Base-by-base conservation (phyloP, 2,888 invertebrate genomes). In the Sarcophaga subvicina region DNA sequence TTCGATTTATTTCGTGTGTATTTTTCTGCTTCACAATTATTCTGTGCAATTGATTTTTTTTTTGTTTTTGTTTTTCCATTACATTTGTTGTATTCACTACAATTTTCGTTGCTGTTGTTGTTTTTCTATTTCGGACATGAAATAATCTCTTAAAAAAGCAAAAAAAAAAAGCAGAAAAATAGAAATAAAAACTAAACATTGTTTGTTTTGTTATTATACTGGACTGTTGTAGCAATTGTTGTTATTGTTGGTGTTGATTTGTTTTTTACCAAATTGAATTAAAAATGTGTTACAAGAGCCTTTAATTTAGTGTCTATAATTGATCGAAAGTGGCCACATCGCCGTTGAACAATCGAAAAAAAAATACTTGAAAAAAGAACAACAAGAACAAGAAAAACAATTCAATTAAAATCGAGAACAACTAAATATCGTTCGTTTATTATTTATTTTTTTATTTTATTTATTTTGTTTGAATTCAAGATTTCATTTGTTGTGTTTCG, bases 261-360 rank as follows among this genome's bases (percentile, higher is more conserved):
- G 22, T 62, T 62, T 70, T 83, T 73, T 81, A 75, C 63, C 79
- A 87, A 87, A 87, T 87, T 81, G 70, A 87, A 87, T 87, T 87
- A 87, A 79, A 83, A 87, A 86, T 72, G 75, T 84, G 78, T 75
- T 84, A 79, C 81, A 63, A 59, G 72, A 71, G 66, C 60, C 49
- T 84, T 84, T 87, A 84, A 84, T 84, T 87, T 81, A 87, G 87
- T 84, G 73, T 84, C 69, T 71, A 22, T 71, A 84, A 84, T 80
- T 84, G 64, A 78, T 83, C 77, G 78, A 69, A 81, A 78, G 84
- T 76, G 80, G 64, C 75, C 70, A 75, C 83, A 84, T 80, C 83
- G 69, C 71, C 70, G n/a, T 14, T 25, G 20, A 45, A 67, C 25
- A 64, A 49, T 67, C 60, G 60, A 37, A 37, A 37, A 37, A 37